A percentile compares a stretch with the other conserved stretches of the same genome.
These are phyloP conservation scores for Nowickia ferox DNA, from an alignment of 2,888 invertebrate genomes.

Conservation along the genomic window DNA sequence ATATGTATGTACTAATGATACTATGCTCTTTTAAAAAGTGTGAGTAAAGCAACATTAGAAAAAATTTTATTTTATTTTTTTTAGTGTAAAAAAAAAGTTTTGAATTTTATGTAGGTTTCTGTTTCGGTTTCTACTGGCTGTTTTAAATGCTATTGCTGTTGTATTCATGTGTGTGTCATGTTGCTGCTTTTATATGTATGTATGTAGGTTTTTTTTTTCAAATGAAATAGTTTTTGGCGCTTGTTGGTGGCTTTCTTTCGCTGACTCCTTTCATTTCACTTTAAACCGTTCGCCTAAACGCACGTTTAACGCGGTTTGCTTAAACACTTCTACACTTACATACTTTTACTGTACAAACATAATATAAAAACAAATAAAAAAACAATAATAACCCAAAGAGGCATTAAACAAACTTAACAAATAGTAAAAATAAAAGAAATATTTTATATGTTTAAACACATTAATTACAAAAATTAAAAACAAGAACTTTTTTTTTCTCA, in stretches of 20 bases:
- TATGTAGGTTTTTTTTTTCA: slow-evolving; percentile 57
- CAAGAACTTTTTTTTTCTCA: slow-evolving; percentile 20
- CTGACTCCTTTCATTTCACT: slow-evolving; percentile 84
- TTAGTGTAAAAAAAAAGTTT: slow-evolving; percentile 42
- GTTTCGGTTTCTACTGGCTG: slow-evolving; percentile 44
- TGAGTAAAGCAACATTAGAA: slow-evolving; percentile 57
- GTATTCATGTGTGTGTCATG: slow-evolving; percentile 28
- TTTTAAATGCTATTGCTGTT: slow-evolving; percentile 39
- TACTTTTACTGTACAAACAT: slow-evolving; percentile 48
- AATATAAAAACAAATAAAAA: not conserved
- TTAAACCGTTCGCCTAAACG: slow-evolving; percentile 83
- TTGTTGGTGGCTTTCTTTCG: slow-evolving; percentile 82
- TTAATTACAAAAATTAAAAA: slow-evolving; percentile 1
- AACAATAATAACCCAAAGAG: not conserved
- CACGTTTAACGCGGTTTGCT: slow-evolving; percentile 82
- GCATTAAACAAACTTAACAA: slow-evolving; percentile 17
- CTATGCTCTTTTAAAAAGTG: slow-evolving; percentile 30
- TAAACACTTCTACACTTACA: slow-evolving; percentile 39
- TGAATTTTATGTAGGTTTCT: slow-evolving; percentile 58
- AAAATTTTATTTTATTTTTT: slow-evolving; percentile 14
- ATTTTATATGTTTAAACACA: not conserved
- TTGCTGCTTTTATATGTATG: slow-evolving; percentile 47
- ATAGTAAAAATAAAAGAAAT: slow-evolving; percentile 36
- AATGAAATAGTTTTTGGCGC: slow-evolving; percentile 73
- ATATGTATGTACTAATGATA: not conserved